phyloP scores from a whole-genome alignment of 1,140 invertebrate genomes.

The Lethrus apterus region DNA sequence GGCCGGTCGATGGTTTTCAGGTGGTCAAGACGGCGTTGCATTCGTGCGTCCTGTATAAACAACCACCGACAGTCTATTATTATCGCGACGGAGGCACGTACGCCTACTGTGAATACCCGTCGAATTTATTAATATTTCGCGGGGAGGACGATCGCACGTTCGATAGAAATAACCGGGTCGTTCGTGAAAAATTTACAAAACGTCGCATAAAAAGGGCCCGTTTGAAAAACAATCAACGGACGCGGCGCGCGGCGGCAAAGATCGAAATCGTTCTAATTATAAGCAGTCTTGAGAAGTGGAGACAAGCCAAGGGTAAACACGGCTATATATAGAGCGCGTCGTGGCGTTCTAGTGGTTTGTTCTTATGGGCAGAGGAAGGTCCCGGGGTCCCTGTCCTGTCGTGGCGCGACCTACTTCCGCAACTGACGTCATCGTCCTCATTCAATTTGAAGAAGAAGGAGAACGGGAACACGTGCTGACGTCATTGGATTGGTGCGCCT shows the following conservation, averaged over 20 bases:
- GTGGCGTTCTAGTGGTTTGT: neutral
- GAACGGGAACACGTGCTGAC: neutral
- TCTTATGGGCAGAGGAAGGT: neutral
- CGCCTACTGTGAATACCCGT: too few relatives aligned
- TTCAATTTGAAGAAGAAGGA: neutral
- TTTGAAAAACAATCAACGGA: too few relatives aligned
- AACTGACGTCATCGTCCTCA: conserved; percentile 6
- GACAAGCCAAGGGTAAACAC: conserved; percentile 6
- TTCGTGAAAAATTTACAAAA: too few relatives aligned
- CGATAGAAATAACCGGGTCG: too few relatives aligned
- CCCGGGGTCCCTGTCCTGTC: conserved; percentile 7
- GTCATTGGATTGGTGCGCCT: neutral
- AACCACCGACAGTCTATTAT: too few relatives aligned
- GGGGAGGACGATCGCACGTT: too few relatives aligned
- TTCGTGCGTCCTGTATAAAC: too few relatives aligned
- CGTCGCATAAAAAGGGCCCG: too few relatives aligned
- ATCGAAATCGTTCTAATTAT: conserved; percentile 1
- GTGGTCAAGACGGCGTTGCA: too few relatives aligned
- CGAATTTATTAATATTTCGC: too few relatives aligned
- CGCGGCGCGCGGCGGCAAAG: neutral
- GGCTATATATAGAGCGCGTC: neutral
- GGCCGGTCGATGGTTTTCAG: too few relatives aligned
- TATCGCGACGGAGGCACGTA: too few relatives aligned
- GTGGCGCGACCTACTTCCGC: conserved; percentile 6
- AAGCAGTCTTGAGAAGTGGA: conserved; percentile 2